Percentiles rank a stretch among this genome's conserved stretches.
phyloP scores from a whole-genome alignment of 2,888 invertebrate species.

The Drosophila colorata region DNA sequence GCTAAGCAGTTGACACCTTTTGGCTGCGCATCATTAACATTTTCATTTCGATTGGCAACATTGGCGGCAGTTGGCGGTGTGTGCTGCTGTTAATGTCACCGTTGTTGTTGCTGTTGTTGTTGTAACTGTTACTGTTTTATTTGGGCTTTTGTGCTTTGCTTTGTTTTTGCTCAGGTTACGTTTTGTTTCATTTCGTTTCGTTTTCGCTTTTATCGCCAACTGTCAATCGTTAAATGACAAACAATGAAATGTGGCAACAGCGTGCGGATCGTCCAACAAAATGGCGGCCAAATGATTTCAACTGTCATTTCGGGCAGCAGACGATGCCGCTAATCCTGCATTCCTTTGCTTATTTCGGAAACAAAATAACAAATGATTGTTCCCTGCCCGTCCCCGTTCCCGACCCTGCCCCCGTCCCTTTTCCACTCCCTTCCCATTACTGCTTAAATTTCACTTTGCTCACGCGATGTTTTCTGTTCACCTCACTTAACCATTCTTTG shows the following conservation, averaged over 20 bases:
- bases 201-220: conserved; percentile 63
- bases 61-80: conserved; percentile 25
- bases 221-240: conserved; percentile 81
- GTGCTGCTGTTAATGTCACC: conserved; percentile 19
- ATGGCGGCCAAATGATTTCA: conserved; percentile 67
- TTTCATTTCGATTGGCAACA: conserved; percentile 62
- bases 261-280: conserved; percentile 40
- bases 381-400: not conserved
- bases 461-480: conserved; percentile 63
- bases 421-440: conserved; percentile 25
- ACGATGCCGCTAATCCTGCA: conserved; percentile 65
- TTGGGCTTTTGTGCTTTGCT: conserved; percentile 19
- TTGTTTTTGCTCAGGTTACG: conserved; percentile 34
- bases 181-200: conserved; percentile 39
- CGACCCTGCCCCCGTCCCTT: not conserved
- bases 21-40: conserved; percentile 70
- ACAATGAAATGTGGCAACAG: conserved; percentile 75
- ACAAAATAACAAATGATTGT: conserved; percentile 76
- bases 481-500: conserved; percentile 34
- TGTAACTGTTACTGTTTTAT: conserved; percentile 29
- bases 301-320: conserved; percentile 54
- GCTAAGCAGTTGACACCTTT: conserved; percentile 73
- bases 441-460: conserved; percentile 49
- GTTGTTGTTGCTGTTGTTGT: conserved; percentile 22
- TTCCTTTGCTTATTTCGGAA: conserved; percentile 60